phyloP scores from a whole-genome alignment of 1,140 invertebrate genomes.

The Ostrea denselamellosa region DNA sequence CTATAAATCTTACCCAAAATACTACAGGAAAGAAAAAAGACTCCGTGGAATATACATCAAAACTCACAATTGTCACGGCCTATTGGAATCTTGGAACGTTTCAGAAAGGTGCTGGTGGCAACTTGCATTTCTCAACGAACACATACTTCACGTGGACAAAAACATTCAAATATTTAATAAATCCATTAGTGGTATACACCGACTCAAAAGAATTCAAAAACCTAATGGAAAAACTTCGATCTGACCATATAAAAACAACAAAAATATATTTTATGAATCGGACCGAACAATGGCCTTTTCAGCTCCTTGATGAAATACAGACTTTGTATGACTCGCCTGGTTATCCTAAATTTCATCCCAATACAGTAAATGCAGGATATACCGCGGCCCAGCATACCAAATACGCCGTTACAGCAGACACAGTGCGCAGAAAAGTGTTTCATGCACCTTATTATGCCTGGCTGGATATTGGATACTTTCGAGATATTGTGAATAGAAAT shows the following conservation, averaged over 20 bases:
- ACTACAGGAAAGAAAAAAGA: not conserved
- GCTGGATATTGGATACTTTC: constrained; percentile 69
- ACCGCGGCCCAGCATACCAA: constrained; percentile 64
- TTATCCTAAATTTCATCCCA: constrained; percentile 67
- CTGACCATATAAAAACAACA: constrained; percentile 49
- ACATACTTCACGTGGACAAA: constrained; percentile 60
- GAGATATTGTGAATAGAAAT: constrained; percentile 55
- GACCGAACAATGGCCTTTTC: constrained; percentile 60
- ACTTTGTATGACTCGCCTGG: constrained; percentile 56
- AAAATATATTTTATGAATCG: constrained; percentile 55
- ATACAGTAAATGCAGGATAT: constrained; percentile 67
- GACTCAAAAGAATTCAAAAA: constrained; percentile 53
- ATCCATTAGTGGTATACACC: constrained; percentile 65
- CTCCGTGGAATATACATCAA: not conserved
- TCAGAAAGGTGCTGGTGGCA: constrained; percentile 55
- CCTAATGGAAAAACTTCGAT: not conserved
- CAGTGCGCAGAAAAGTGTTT: constrained; percentile 54
- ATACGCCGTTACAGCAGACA: constrained; percentile 56
- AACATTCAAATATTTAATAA: constrained; percentile 55
- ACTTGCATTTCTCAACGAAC: constrained; percentile 20
- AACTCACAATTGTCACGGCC: constrained; percentile 66
- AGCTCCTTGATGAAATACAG: constrained; percentile 57
- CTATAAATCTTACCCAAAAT: constrained; percentile 4
- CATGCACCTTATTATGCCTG: constrained; percentile 61
- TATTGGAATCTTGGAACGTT: constrained; percentile 69